Evolutionary conservation across 2,888 invertebrate species (phyloP), one percentile per base, ranked within the genome.

Genomic region (Tuta absoluta): DNA sequence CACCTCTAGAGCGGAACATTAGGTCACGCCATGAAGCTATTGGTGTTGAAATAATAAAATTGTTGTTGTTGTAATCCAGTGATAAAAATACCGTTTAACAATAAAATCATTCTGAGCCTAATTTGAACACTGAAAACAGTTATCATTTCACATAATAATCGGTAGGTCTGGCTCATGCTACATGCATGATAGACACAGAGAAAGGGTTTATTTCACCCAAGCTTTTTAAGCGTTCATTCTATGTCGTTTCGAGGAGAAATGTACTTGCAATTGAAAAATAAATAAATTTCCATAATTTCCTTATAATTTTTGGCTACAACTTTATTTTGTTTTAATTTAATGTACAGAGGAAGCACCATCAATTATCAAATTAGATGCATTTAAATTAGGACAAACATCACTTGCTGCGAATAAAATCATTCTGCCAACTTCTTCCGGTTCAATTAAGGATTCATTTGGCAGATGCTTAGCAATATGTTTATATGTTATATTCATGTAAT

Each of bases 371-470:
- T 71, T 80, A 38, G 84, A 73, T 10, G 81, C 86, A 8, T 75
- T 84, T 38, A 84, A 65, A 69, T 84, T 86, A 0, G 82, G 81
- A 57, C 79, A 80, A 0, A 67, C 67, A 48, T 82, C 81, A 62
- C 85, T 84, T 0, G 82, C 86, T 1, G 79, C 76, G 63, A 81
- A 85, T 21, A 85, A 48, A 58, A 87, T 82, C 72, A 83, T 81
- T 58, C 70, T 76, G 0, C 86, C 86, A 23, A 87, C 79, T 65
- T 87, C 86, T 1, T 83, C 83, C 0, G 87, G 86, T 41, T 84
- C 76, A 2, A 85, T 77, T 12, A 86, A 81, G 1, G 73, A 75
- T 41, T 79, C 77, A 64, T 72, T 81, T 0, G 85, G 85, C 14
- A 85, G 72, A 7, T 75, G 61, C 0, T 72, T 58, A 0, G 82